These are phyloP conservation scores for Poliocrania exsul DNA, from an alignment of 2,797 vertebrate genomes.

Conservation along the genomic window DNA sequence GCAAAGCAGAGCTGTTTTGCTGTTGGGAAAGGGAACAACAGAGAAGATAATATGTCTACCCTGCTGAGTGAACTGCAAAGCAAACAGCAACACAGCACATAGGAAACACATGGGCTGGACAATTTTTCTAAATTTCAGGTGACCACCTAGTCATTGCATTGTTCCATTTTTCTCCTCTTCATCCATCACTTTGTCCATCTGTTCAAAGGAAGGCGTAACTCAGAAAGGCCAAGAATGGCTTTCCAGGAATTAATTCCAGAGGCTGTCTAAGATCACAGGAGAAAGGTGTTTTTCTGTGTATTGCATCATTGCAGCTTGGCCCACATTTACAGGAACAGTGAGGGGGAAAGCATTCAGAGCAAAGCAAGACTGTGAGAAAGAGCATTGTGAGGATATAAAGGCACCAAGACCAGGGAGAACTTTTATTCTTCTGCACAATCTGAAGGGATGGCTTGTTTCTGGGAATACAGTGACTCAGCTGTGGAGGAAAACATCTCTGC, in stretches of 20 bases:
- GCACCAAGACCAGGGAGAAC: not conserved
- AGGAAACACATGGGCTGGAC: not conserved
- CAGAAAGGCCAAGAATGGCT: slow-evolving; percentile 47
- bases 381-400: not conserved
- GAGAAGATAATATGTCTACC: not conserved
- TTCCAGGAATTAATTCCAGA: slow-evolving; percentile 60
- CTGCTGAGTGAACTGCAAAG: not conserved
- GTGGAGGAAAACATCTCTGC: not conserved
- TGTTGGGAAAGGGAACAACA: not conserved
- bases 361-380: not conserved
- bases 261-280: slow-evolving; percentile 48
- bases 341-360: slow-evolving; percentile 8
- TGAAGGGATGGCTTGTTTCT: not conserved
- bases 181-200: not conserved
- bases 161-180: not conserved
- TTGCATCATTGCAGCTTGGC: slow-evolving; percentile 49
- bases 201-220: not conserved
- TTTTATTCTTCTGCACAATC: not conserved
- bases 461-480: not conserved
- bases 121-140: not conserved
- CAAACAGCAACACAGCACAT: not conserved
- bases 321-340: slow-evolving; percentile 43
- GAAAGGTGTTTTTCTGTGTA: slow-evolving; percentile 34
- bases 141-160: not conserved
- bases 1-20: not conserved